phyloP scores from a whole-genome alignment of 1,140 invertebrate species.

The Danaus melanippus region DNA sequence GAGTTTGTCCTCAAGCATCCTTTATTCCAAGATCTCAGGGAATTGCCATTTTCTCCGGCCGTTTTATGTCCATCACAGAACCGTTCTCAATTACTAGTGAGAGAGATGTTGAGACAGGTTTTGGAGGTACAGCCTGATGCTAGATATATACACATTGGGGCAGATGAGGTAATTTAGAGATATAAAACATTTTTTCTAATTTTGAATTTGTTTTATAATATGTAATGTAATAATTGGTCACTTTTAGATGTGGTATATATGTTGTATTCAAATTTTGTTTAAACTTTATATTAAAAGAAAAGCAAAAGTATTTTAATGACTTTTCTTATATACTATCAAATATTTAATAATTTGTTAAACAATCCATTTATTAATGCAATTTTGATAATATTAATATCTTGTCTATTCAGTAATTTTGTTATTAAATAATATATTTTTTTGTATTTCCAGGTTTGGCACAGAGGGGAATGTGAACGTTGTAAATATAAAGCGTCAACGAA shows the following conservation, averaged over 20 bases:
- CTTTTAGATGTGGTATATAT: too few relatives aligned
- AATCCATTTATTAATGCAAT: too few relatives aligned
- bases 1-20: slow-evolving; percentile 93
- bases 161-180: slow-evolving; percentile 78
- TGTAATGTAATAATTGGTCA: too few relatives aligned
- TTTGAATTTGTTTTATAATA: slow-evolving; percentile 4
- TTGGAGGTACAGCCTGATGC: slow-evolving; percentile 51
- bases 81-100: slow-evolving; percentile 80
- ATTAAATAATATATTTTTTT: too few relatives aligned
- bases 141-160: slow-evolving; percentile 85
- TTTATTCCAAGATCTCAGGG: slow-evolving; percentile 82
- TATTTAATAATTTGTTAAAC: too few relatives aligned
- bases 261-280: too few relatives aligned
- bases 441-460: slow-evolving; percentile 73
- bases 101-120: slow-evolving; percentile 88
- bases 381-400: too few relatives aligned
- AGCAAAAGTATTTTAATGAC: too few relatives aligned
- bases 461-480: slow-evolving; percentile 85
- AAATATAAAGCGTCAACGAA: slow-evolving; percentile 72
- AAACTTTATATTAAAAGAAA: too few relatives aligned
- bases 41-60: slow-evolving; percentile 84
- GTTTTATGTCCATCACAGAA: slow-evolving; percentile 87
- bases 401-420: too few relatives aligned
- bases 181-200: not conserved
- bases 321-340: too few relatives aligned